Percentiles rank a stretch among this genome's conserved stretches.
phyloP scores from a whole-genome alignment of 35 echinoderm and acorn worm genomes.

The Ptychodera flava region DNA sequence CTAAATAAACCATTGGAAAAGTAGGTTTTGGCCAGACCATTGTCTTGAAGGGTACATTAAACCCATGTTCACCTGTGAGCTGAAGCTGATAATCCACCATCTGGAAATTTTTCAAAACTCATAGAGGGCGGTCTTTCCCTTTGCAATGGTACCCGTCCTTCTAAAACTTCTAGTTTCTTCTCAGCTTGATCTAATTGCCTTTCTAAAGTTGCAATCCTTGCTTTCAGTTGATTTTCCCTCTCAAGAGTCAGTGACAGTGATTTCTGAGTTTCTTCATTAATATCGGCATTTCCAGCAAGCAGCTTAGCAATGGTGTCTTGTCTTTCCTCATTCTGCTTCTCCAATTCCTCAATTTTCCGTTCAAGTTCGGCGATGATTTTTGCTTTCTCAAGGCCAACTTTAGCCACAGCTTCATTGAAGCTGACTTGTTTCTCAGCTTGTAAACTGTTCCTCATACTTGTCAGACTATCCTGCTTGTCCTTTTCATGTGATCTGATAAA shows the following conservation, averaged over 20 bases:
- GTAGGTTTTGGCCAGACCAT: too few relatives aligned
- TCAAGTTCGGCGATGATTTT: slow-evolving; percentile 63
- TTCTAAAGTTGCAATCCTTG: neutral
- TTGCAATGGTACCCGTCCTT: neutral
- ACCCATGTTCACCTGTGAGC: neutral
- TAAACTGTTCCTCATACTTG: slow-evolving; percentile 18
- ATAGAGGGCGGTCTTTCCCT: neutral
- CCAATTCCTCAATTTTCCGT: slow-evolving; percentile 22
- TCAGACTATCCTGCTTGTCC: neutral
- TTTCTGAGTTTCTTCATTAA: slow-evolving; percentile 5
- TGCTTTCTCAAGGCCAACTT: slow-evolving; percentile 63
- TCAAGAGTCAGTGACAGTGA: neutral
- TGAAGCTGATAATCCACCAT: neutral
- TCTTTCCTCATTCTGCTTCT: slow-evolving; percentile 44
- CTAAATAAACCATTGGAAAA: too few relatives aligned
- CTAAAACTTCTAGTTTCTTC: neutral
- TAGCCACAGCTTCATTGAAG: slow-evolving; percentile 83
- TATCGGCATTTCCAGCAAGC: slow-evolving; percentile 48
- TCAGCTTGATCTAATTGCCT: neutral
- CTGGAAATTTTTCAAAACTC: neutral
- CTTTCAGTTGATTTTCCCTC: slow-evolving; percentile 2
- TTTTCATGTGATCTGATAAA: slow-evolving; percentile 15
- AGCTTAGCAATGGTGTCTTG: slow-evolving; percentile 72
- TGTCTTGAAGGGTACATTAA: too few relatives aligned
- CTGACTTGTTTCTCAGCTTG: slow-evolving; percentile 68